Percentiles rank a stretch among this genome's conserved stretches.
Evolutionary conservation across 2,888 invertebrate genomes (phyloP).

Genomic region (Cheilosia pagana): DNA sequence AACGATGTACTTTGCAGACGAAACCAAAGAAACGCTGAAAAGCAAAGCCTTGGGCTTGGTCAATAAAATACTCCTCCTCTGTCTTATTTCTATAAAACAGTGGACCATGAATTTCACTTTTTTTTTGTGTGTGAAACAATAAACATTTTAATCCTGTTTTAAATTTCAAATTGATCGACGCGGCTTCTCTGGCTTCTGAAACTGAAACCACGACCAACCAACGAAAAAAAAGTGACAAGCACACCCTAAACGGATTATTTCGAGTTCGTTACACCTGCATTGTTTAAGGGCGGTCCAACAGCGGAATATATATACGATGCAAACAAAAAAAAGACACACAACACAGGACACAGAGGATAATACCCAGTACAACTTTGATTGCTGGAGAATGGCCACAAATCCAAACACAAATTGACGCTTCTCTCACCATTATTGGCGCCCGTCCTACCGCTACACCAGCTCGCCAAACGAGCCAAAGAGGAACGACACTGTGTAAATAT

Average conservation of each 20-base stretch:
- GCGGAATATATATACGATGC: conserved; percentile 44
- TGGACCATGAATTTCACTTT: conserved; percentile 20
- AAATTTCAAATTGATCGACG: conserved; percentile 74
- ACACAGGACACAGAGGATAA: conserved; percentile 57
- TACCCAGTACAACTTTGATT: conserved; percentile 55
- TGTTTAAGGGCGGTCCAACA: conserved; percentile 71
- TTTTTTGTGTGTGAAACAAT: conserved; percentile 54
- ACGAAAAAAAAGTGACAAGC: conserved; percentile 70
- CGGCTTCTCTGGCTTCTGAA: conserved; percentile 3
- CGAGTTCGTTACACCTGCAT: conserved; percentile 81
- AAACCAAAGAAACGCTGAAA: too few species aligned
- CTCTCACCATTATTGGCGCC: conserved; percentile 11
- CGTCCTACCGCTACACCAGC: conserved; percentile 4
- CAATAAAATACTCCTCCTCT: conserved; percentile 3
- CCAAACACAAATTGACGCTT: conserved; percentile 73
- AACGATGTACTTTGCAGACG: too few species aligned
- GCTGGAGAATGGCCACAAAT: conserved; percentile 72
- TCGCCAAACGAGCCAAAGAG: conserved; percentile 21
- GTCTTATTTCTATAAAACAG: conserved; percentile 54
- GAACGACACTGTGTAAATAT: conserved; percentile 70
- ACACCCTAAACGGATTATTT: conserved; percentile 81
- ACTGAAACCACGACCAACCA: conserved; percentile 44
- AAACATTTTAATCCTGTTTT: conserved; percentile 74
- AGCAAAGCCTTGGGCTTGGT: too few species aligned
- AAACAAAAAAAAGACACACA: conserved; percentile 67